These are phyloP conservation scores for Gallinago stenura DNA, from an alignment of 2,797 vertebrate genomes.

Conservation along the genomic window DNA sequence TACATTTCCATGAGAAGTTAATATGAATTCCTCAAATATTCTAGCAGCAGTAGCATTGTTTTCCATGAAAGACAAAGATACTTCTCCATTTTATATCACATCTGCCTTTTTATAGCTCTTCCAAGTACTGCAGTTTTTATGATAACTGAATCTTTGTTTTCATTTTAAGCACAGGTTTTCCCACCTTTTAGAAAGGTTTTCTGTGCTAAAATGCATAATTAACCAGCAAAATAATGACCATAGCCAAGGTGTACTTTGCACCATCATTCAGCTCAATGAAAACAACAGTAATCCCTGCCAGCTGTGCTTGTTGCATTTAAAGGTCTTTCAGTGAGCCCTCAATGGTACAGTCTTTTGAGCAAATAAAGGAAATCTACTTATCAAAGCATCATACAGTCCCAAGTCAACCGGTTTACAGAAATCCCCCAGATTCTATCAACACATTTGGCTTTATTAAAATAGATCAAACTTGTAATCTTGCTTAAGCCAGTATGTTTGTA, in stretches of 20 bases:
- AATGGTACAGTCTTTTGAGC: neutral
- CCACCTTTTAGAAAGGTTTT: neutral
- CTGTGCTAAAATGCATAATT: neutral
- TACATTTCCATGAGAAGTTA: neutral
- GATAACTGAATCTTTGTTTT: neutral
- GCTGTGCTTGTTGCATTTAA: neutral
- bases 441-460: neutral
- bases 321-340: neutral
- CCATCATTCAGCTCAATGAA: neutral
- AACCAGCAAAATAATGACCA: neutral
- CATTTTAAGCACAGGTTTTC: neutral
- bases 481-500: neutral
- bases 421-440: neutral
- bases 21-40: neutral
- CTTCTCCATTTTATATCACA: neutral
- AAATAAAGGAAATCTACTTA: neutral
- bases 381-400: neutral
- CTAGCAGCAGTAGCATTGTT: neutral
- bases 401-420: neutral
- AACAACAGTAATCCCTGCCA: neutral
- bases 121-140: neutral
- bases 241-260: neutral
- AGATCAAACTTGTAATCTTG: neutral
- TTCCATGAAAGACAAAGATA: neutral
- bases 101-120: neutral